Percentiles rank a stretch among this genome's conserved stretches.
Evolutionary conservation across 2,113 vertebrate species (phyloP).

Genomic region (Sisor rabdophorus): DNA sequence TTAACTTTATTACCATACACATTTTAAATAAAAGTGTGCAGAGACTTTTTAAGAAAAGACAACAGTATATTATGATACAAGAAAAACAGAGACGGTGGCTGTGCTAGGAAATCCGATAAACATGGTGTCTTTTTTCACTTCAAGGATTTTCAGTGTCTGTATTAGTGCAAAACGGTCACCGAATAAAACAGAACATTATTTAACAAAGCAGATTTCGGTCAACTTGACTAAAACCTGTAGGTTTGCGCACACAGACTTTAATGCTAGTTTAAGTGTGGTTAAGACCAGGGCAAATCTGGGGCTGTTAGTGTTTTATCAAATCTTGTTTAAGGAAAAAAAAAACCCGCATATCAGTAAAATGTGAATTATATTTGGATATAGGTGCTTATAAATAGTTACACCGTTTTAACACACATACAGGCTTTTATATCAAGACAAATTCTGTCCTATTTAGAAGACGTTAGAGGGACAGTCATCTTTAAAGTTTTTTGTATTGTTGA

Average conservation of each 20-base stretch:
- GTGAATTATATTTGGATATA: slow-evolving; percentile 5
- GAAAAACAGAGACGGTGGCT: slow-evolving; percentile 31
- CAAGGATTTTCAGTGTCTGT: slow-evolving; percentile 6
- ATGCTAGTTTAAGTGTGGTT: not conserved
- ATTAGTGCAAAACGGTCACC: not conserved
- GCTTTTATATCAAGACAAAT: not conserved
- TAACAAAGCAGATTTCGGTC: not conserved
- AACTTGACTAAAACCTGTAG: not conserved
- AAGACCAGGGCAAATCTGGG: not conserved
- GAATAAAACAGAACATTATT: not conserved
- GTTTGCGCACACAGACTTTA: not conserved
- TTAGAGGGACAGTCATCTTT: not conserved
- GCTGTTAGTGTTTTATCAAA: not conserved
- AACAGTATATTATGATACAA: slow-evolving; percentile 43
- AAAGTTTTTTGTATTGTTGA: not conserved
- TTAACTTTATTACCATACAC: slow-evolving; percentile 44
- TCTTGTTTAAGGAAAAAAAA: not conserved
- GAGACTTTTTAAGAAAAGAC: slow-evolving; percentile 39
- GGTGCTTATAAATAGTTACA: not conserved
- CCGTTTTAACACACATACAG: not conserved
- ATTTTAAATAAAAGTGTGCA: slow-evolving; percentile 47
- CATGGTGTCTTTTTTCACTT: not conserved
- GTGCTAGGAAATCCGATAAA: slow-evolving; percentile 27
- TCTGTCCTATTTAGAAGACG: not conserved
- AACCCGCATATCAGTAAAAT: not conserved